These are phyloP conservation scores for Sesia bembeciformis DNA, from an alignment of 2,888 invertebrate species.

Conservation along the genomic window DNA sequence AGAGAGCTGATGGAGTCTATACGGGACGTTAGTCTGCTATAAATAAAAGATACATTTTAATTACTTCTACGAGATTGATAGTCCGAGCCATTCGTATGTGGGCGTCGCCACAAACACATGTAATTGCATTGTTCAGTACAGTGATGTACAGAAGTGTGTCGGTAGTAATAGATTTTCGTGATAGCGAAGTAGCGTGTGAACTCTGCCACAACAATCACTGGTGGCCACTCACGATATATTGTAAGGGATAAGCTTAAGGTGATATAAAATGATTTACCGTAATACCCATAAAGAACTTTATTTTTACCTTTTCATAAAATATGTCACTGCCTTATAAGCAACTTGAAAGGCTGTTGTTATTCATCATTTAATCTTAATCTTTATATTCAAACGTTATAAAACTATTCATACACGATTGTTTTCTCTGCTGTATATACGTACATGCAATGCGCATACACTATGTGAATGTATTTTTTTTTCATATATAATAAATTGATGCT, in stretches of 20 bases:
- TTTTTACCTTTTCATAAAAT: too few relatives aligned
- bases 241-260: constrained; percentile 13
- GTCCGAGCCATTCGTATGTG: neutral
- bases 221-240: constrained; percentile 5
- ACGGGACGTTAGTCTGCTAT: neutral
- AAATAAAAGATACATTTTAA: neutral
- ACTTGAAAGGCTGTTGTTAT: too few relatives aligned
- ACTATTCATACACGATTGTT: too few relatives aligned
- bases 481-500: too few relatives aligned
- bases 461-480: too few relatives aligned
- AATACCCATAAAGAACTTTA: too few relatives aligned
- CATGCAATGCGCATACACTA: too few relatives aligned
- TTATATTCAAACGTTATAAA: too few relatives aligned
- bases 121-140: neutral
- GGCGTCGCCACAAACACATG: neutral
- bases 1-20: too few relatives aligned
- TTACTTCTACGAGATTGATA: neutral
- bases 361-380: too few relatives aligned
- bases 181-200: constrained; percentile 44
- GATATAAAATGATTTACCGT: constrained; percentile 1
- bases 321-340: too few relatives aligned
- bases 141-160: constrained; percentile 52
- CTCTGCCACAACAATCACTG: constrained; percentile 23
- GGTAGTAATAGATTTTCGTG: constrained; percentile 48
- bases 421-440: too few relatives aligned